A percentile compares a stretch with the other conserved stretches of the same genome.
These are phyloP conservation scores for Avahi laniger DNA, from an alignment of 2,797 vertebrate genomes.

Conservation along the genomic window DNA sequence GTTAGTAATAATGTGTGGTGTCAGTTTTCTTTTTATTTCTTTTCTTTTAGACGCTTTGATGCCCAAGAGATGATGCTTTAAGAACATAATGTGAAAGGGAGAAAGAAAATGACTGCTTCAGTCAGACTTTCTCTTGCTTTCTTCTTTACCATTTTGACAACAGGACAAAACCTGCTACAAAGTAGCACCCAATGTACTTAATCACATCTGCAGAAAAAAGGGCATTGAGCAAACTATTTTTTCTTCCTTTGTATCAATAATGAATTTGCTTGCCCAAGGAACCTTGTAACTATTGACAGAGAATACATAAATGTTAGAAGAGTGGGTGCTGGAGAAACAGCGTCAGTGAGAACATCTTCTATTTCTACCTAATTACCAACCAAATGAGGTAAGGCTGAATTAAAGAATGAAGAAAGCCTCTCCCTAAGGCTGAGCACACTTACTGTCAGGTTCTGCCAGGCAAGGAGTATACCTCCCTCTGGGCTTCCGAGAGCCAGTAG, in stretches of 20 bases:
- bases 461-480: slow-evolving; percentile 94
- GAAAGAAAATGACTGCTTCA: slow-evolving; percentile 56
- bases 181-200: slow-evolving; percentile 39
- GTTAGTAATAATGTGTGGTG: not conserved
- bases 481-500: slow-evolving; percentile 93
- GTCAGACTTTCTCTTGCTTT: not conserved
- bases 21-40: not conserved
- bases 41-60: slow-evolving; percentile 49
- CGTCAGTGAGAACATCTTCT: not conserved
- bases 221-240: not conserved
- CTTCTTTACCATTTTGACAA: slow-evolving; percentile 31
- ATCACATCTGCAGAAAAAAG: not conserved
- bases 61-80: slow-evolving; percentile 45
- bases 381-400: not conserved
- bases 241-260: slow-evolving; percentile 32
- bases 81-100: slow-evolving; percentile 55
- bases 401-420: not conserved
- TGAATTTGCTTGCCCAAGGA: slow-evolving; percentile 37
- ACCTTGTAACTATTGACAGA: not conserved
- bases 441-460: slow-evolving; percentile 97
- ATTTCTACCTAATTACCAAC: not conserved
- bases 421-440: slow-evolving; percentile 81
- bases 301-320: not conserved
- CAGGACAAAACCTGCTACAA: slow-evolving; percentile 59
- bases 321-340: not conserved